Percentiles rank a stretch among this genome's conserved stretches.
phyloP scores from a whole-genome alignment of 2,113 vertebrate genomes.

The Felis catus region F.catus_Fca126_mat1.0 CM031418.1:130438501-130439000 shows the following conservation, averaged over 20 bases:
- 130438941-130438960: background rate
- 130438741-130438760: background rate
- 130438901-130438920: background rate
- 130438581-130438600: background rate
- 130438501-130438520: no score
- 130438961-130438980: background rate
- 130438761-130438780: constrained; percentile 38
- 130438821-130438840: background rate
- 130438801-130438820: background rate
- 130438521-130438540: background rate
- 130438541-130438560: background rate
- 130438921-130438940: background rate
- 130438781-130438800: background rate
- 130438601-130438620: background rate
- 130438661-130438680: background rate
- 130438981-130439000: background rate
- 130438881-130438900: background rate
- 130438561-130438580: background rate
- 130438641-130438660: background rate
- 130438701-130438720: constrained; percentile 4
- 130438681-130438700: background rate
- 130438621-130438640: background rate
- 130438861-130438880: background rate
- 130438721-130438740: background rate
- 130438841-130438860: constrained; percentile 56